Evolutionary conservation across 2,797 vertebrate genomes (phyloP), one percentile per base, ranked within the genome.

Genomic region (Sylvia borin): DNA sequence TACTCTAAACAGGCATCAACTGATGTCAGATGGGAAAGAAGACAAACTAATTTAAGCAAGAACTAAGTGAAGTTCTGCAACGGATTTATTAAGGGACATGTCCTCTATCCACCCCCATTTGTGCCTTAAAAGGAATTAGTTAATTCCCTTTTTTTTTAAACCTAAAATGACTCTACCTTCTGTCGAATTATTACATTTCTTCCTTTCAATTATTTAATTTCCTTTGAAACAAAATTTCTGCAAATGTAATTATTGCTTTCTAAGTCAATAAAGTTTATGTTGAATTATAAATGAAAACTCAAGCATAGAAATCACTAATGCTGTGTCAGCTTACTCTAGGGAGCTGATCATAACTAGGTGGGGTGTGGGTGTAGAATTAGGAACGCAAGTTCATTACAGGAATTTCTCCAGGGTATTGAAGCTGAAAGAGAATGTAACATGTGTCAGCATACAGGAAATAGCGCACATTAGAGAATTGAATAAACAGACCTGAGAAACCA

Each of bases 161-260:
- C 5, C 22, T 42, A 24, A 43, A 94, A 21, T 57, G 57, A 89
- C 71, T 90, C 36, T 45, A 54, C 67, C 64, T 38, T 82, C 70
- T 96, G 72, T 64, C 0, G 0, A 42, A 32, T 53, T 71, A 84
- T 73, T 93, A 32, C 34, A 51, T 58, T 84, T 85, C 54, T 92
- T 95, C 87, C 54, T 68, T 92, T 91, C 70, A 64, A 32, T 93
- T 93, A 87, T 93, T 94, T 93, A 80, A 91, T 94, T 95, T 86
- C 61, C 54, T 83, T 83, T 32, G 45, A 84, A 88, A 80, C 60
- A 88, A 75, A 79, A 87, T 40, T 82, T 88, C 88, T 81, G 70
- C 74, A 93, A 88, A 94, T 95, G 67, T 85, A 94, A 95, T 96
- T 90, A 88, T 86, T 95, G 71, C 68, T 90, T 97, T 94, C 66